Base-by-base conservation (phyloP, 2,888 invertebrate genomes). In the Temnothorax ravouxi region DNA sequence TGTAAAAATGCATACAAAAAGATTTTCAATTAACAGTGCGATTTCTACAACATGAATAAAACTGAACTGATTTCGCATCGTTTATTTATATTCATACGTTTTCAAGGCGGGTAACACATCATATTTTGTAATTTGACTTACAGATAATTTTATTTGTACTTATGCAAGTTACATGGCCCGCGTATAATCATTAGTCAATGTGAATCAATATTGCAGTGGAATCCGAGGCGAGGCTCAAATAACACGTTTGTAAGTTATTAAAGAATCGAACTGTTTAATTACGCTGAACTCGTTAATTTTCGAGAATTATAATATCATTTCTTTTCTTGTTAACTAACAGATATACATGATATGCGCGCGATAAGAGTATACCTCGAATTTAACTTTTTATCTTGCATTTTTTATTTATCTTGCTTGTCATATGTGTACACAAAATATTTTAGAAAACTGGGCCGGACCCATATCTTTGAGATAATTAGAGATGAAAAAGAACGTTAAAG, bases 111-210 rank as follows among this genome's bases (percentile, higher is more conserved):
- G 13, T 18, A 25, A 44, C 6, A 69, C 2, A 34, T 77, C 11
- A 9, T 56, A 18, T 38, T 34, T 56, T 18, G 8, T 11, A 29
- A 69, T 34, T 69, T 71, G 69, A 56, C n/a, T 66, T 66, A 76
- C 38, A 50, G n/a, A 15, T 77, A 41, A 74, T 29, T 61, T 50
- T 38, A 18, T 21, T 62, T 61, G 50, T 41, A 74, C 47, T 61
- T 54, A 54, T 54, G 59, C 59, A 29, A 59, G 59, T 74, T 74
- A 74, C 61, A 56, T 34, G 61, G 13, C 4, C 21, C 61, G 21
- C 38, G 3, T 29, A 15, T n/a, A 67, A 77, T 66, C 9, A 67
- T 44, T 9, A 44, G 9, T 41, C 6, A 13, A 41, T 3, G 9
- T 29, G 29, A 29, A 29, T 34, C 0, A 67, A 29, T 66, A 77